phyloP scores from a whole-genome alignment of 2,888 invertebrate genomes.

The Zelleria hepariella region DNA sequence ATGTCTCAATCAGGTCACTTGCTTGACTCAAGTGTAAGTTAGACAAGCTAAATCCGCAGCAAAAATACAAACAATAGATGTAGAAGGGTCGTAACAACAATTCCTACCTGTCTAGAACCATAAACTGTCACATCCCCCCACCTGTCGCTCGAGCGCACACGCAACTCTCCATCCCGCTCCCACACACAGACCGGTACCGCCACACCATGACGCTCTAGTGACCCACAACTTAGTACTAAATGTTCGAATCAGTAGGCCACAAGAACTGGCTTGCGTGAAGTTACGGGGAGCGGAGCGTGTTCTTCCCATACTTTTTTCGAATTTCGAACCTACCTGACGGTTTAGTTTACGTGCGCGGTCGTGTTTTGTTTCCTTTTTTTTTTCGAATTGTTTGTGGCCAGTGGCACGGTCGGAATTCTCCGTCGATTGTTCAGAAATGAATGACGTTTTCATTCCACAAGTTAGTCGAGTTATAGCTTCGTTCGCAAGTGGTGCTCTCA shows the following conservation, averaged over 20 bases:
- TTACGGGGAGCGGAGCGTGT: slow-evolving; percentile 24
- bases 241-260: not conserved
- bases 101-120: not conserved
- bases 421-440: not conserved
- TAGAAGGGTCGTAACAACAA: no score
- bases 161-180: slow-evolving; percentile 30
- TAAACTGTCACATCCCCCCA: slow-evolving; percentile 14
- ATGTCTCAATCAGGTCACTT: no score
- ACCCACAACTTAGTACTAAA: not conserved
- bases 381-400: not conserved
- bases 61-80: no score
- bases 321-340: slow-evolving; percentile 40
- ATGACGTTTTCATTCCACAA: not conserved
- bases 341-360: slow-evolving; percentile 34
- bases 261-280: slow-evolving; percentile 20
- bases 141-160: slow-evolving; percentile 19
- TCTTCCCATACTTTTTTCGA: slow-evolving; percentile 41
- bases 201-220: not conserved
- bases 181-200: slow-evolving; percentile 18
- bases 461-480: not conserved
- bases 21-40: no score
- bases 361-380: slow-evolving; percentile 17
- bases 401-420: not conserved
- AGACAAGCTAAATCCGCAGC: no score
- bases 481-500: not conserved